Evolutionary conservation across 1,140 invertebrate genomes (phyloP).

Genomic region (Drosophila tristis): DNA sequence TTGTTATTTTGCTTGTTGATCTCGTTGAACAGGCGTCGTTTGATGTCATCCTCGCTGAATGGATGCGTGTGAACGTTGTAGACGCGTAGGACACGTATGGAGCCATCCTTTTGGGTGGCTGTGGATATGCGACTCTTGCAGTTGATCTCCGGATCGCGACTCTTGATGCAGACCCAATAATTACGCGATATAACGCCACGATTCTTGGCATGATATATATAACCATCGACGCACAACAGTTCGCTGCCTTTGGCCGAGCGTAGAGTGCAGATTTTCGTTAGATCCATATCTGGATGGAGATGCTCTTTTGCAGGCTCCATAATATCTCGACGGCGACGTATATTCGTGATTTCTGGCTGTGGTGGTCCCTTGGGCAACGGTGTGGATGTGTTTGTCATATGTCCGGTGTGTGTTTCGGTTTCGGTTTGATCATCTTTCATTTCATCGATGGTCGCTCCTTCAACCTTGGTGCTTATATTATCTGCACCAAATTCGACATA

Average conservation of each 20-base stretch:
- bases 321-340: conserved; percentile 45
- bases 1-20: conserved; percentile 72
- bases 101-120: conserved; percentile 62
- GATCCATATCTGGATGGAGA: conserved; percentile 63
- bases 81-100: conserved; percentile 67
- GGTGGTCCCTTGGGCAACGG: conserved; percentile 32
- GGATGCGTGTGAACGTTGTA: conserved; percentile 77
- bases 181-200: conserved; percentile 70
- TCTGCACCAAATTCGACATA: conserved; percentile 65
- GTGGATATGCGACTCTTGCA: conserved; percentile 79
- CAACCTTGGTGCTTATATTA: conserved; percentile 67
- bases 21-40: conserved; percentile 73
- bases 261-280: conserved; percentile 73
- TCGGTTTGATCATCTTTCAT: conserved; percentile 9
- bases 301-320: background rate
- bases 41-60: conserved; percentile 71
- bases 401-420: background rate
- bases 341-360: conserved; percentile 62
- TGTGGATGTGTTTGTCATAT: conserved; percentile 26
- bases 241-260: conserved; percentile 78
- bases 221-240: conserved; percentile 77
- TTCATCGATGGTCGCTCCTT: conserved; percentile 43
- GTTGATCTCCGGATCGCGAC: conserved; percentile 68
- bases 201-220: conserved; percentile 78
- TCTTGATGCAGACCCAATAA: conserved; percentile 80